Conservation (phyloP, 2,113 vertebrate species). For the Engraulis encrasicolus region DNA sequence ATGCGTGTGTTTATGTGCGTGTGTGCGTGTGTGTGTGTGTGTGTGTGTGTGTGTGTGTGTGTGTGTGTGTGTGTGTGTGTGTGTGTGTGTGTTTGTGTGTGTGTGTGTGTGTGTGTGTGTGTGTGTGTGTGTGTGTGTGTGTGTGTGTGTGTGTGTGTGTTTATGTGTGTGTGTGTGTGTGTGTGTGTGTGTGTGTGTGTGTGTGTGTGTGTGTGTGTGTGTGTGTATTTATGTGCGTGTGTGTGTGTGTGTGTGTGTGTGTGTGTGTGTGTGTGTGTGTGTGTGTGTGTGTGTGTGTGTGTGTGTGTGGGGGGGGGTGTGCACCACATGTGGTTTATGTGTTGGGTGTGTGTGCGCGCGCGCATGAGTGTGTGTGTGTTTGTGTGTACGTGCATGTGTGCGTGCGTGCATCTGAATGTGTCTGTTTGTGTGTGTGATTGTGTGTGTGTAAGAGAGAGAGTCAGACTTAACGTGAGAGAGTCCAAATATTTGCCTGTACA, state of each 20-base stretch:
- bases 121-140: not conserved
- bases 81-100: too few species aligned
- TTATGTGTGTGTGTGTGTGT: too few species aligned
- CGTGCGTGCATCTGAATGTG: too few species aligned
- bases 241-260: not conserved
- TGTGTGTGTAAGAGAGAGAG: not conserved
- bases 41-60: not conserved
- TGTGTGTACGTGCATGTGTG: not conserved
- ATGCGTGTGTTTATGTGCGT: too few species aligned
- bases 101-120: too few species aligned
- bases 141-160: not conserved
- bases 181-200: not conserved
- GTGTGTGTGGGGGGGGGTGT: not conserved
- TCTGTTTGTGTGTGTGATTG: not conserved
- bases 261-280: not conserved
- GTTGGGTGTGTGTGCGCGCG: not conserved
- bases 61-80: too few species aligned
- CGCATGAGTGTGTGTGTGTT: not conserved
- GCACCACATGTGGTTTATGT: too few species aligned
- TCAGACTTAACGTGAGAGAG: too few species aligned
- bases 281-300: not conserved
- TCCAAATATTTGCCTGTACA: not conserved
- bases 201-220: not conserved
- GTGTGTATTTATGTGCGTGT: not conserved
- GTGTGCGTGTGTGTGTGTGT: not conserved